These are phyloP conservation scores for Promerops cafer DNA, from an alignment of 2,113 vertebrate species.

Conservation along the genomic window DNA sequence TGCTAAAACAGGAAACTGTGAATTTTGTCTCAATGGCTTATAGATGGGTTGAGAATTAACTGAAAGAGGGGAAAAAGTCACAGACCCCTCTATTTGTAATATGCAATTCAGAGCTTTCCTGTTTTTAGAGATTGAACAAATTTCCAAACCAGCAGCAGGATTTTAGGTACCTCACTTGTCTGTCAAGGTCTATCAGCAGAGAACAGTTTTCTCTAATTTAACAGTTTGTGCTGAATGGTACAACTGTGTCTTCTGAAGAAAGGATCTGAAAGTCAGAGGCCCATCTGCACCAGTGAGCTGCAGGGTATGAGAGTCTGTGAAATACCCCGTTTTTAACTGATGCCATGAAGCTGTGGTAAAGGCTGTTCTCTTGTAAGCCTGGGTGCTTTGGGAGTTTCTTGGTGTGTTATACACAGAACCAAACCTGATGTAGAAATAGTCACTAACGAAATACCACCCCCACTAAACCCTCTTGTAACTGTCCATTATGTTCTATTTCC, in stretches of 20 bases:
- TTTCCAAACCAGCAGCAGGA: neutral
- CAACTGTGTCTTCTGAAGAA: neutral
- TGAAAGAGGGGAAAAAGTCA: accelerated
- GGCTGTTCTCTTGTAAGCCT: neutral
- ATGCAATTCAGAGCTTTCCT: neutral
- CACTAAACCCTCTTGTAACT: neutral
- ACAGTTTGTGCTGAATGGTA: neutral
- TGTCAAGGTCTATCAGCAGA: neutral
- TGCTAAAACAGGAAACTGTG: neutral
- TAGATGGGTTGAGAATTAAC: neutral
- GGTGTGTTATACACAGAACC: neutral
- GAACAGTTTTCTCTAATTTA: neutral
- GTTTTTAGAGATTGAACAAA: neutral
- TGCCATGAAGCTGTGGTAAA: neutral
- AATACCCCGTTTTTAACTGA: neutral
- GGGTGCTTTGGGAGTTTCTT: neutral
- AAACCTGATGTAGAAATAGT: neutral
- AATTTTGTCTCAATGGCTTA: neutral
- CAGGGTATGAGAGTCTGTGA: neutral
- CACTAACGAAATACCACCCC: neutral
- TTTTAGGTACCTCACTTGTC: neutral
- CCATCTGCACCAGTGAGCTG: neutral
- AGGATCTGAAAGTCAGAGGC: neutral
- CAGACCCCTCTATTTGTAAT: neutral
- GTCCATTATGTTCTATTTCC: neutral